Base-by-base conservation (phyloP, 2,888 invertebrate genomes). In the Nomada ruficornis region DNA sequence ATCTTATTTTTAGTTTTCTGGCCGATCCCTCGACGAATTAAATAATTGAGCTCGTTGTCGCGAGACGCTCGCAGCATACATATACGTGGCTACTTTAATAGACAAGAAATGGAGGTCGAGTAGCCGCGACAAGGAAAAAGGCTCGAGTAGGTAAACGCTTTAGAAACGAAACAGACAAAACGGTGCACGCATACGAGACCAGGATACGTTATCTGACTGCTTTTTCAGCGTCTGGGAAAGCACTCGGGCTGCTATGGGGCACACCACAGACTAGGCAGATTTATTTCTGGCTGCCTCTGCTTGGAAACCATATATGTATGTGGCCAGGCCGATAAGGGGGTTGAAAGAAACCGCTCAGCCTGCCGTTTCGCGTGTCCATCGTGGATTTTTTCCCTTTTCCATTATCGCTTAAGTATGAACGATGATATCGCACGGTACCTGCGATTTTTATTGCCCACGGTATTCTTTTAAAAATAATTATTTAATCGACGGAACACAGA, bases 221-320 rank as follows among this genome's bases (percentile, higher is more conserved):
- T 88, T 89, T 83, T 88, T 89, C 88, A 88, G 83, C 81, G 85
- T 88, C 85, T 85, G 85, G 77, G 54, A 80, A 77, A 88, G 76
- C 76, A 77, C 77, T 80, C 63, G 79, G 79, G 42, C 50, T 71
- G 74, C 73, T 62, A 36, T 13, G 60, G 65, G 72, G 54, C 74
- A 76, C 52, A 57, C 73, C 67, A 60, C 70, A 70, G 77, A 47
- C 77, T 73, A 73, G 71, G 29, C 42, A 88, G 88, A 88, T 87
- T 87, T 87, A 87, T 87, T 88, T 78, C 89, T 55, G 52, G 52
- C 77, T 73, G 62, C 47, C 65, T 57, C 62, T 70, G 70, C 87
- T 71, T 59, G 75, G 80, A 52, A 76, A 74, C 63, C 57, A 70
- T 67, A 68, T 68, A 81, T 69, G 82, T 71, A 81, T 72, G 82